These are phyloP conservation scores for Oophaga pumilio DNA, from an alignment of 2,113 vertebrate species.

Conservation along the genomic window DNA sequence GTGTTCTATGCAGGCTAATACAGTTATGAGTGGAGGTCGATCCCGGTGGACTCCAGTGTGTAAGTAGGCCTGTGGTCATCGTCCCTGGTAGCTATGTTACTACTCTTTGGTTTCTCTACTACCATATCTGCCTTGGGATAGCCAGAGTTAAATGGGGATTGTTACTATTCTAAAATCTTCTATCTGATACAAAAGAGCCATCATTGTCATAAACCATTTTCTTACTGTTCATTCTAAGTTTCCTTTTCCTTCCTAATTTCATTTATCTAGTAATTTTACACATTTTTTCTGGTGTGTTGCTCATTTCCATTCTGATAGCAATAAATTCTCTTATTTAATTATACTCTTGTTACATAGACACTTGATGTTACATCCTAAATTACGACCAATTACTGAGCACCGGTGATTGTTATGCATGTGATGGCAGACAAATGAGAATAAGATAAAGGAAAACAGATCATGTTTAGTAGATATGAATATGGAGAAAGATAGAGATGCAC, in stretches of 20 bases:
- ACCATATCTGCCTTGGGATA: too few relatives aligned
- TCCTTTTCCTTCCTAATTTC: neutral
- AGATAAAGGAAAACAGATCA: neutral
- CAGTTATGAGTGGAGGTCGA: too few relatives aligned
- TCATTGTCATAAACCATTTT: neutral
- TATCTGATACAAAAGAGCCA: neutral
- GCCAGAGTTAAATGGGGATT: neutral
- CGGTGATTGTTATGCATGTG: neutral
- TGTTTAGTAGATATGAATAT: neutral
- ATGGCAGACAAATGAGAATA: neutral
- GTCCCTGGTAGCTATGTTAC: too few relatives aligned
- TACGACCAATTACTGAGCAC: neutral
- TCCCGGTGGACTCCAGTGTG: too few relatives aligned
- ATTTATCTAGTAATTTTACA: neutral
- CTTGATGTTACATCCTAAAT: constrained; percentile 14
- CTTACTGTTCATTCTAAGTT: neutral
- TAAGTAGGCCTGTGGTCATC: too few relatives aligned
- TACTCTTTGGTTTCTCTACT: too few relatives aligned
- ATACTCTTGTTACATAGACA: constrained; percentile 24
- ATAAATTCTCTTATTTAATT: neutral
- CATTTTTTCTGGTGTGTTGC: neutral
- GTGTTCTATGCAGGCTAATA: too few relatives aligned
- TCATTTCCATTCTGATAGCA: constrained; percentile 5
- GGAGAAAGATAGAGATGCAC: too few relatives aligned
- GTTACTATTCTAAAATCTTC: neutral